Evolutionary conservation across 2,797 vertebrate species (phyloP).

Genomic region (Huso huso): DNA sequence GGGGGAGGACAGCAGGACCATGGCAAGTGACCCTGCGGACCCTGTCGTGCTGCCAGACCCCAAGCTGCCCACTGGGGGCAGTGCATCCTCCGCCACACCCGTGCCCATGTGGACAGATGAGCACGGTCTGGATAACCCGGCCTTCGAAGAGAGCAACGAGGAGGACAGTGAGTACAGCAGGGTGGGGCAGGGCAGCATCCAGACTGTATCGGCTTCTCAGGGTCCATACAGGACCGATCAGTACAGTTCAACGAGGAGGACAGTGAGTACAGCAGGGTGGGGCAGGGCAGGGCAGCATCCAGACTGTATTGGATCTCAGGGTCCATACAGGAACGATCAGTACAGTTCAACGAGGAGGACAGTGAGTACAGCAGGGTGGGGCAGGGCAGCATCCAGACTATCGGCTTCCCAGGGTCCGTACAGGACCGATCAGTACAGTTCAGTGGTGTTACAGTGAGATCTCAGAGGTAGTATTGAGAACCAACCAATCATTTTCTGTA

Average conservation of each 20-base stretch:
- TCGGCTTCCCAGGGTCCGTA: not conserved
- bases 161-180: slow-evolving; percentile 74
- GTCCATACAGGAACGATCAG: not conserved
- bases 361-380: slow-evolving; percentile 58
- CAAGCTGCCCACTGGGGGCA: slow-evolving; percentile 56
- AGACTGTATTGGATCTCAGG: not conserved
- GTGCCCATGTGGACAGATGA: slow-evolving; percentile 73
- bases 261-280: too few relatives aligned
- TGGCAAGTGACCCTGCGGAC: slow-evolving; percentile 51
- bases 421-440: not conserved
- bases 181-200: not conserved
- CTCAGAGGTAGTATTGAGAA: too few relatives aligned
- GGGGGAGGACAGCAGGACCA: slow-evolving; percentile 46
- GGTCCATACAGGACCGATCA: not conserved
- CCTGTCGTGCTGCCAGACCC: slow-evolving; percentile 55
- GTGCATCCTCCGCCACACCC: slow-evolving; percentile 42
- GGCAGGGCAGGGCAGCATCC: not conserved
- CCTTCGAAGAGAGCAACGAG: slow-evolving; percentile 81
- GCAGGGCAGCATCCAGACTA: not conserved
- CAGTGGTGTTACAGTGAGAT: too few relatives aligned
- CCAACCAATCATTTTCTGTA: too few relatives aligned
- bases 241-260: not conserved
- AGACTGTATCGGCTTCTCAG: not conserved
- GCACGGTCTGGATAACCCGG: slow-evolving; percentile 80
- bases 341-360: slow-evolving; percentile 71